A percentile compares a stretch with the other conserved stretches of the same genome.
Conservation (phyloP, 2,888 invertebrate genomes). For the Drosophila falleni region DNA sequence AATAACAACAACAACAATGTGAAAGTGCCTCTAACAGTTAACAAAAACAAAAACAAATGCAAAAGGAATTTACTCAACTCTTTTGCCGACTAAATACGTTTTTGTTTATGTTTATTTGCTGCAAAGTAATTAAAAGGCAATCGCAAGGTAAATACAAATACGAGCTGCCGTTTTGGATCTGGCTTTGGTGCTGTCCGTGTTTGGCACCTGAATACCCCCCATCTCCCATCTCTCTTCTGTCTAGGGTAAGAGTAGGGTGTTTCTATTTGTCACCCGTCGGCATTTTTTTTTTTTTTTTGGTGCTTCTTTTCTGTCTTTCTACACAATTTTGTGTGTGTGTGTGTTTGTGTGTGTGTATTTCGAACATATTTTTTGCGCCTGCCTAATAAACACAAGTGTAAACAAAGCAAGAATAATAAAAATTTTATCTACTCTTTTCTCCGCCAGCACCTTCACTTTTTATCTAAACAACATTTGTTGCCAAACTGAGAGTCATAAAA, state of each 20-base stretch:
- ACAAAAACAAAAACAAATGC: slow-evolving; percentile 23
- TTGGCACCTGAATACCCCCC: slow-evolving; percentile 2
- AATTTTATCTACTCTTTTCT: background rate
- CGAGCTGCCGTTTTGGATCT: slow-evolving; percentile 15
- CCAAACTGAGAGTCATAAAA: slow-evolving; percentile 58
- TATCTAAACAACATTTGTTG: slow-evolving; percentile 61
- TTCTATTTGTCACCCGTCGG: slow-evolving; percentile 20
- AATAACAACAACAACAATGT: background rate
- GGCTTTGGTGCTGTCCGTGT: slow-evolving; percentile 12
- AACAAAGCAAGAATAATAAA: slow-evolving; percentile 50
- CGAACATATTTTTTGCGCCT: slow-evolving; percentile 26
- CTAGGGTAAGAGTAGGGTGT: background rate
- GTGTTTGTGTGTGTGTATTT: background rate
- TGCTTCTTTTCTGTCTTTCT: background rate
- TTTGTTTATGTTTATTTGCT: slow-evolving; percentile 71
- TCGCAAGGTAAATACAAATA: slow-evolving; percentile 47
- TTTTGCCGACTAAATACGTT: slow-evolving; percentile 27
- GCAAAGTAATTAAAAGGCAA: slow-evolving; percentile 70
- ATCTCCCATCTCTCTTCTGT: no score
- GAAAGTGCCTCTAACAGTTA: slow-evolving; percentile 3
- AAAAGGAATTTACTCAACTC: slow-evolving; percentile 36
- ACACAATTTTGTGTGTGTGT: background rate
- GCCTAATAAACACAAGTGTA: slow-evolving; percentile 58
- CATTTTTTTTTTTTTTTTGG: slow-evolving; percentile 2
- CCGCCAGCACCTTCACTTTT: slow-evolving; percentile 4